Base-by-base conservation (phyloP, 2,888 invertebrate genomes). In the Morpho achilles region DNA sequence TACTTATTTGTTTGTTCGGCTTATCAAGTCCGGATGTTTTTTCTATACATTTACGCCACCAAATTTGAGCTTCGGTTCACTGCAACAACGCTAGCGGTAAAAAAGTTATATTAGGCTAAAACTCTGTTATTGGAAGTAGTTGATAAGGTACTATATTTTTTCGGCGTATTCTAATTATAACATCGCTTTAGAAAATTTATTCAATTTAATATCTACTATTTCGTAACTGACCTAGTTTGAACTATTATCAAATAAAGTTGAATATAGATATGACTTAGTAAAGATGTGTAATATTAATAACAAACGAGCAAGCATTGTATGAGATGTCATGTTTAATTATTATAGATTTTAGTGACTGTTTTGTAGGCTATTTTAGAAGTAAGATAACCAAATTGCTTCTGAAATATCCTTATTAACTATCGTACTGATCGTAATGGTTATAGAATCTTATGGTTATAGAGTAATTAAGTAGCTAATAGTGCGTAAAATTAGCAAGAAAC, bases 21-120 rank as follows among this genome's bases (percentile, higher is more conserved):
- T 90, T 90, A 90, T 90, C 89, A 87, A 82, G 83, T 82, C 89
- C 89, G 89, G 89, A 90, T 90, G 89, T 90, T 89, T 89, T 88
- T 90, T 89, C 81, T 86, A 85, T 87, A 87, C 78, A 86, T 88
- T 85, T 86, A 83, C 82, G 84, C 82, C 84, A 87, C 80, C 77
- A 82, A 82, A 82, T 74, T 80, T 77, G 79, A 84, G 82, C 80
- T 83, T 82, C 79, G 84, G 74, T 73, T 77, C 75, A 75, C 69
- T 83, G 82, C 84, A 82, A 69, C 80, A 73, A 75, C 76, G 76
- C 72, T 76, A 78, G 82, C 82, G 77, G 80, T 83, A 83, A 82
- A 82, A 83, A 32, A 53, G 8, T 71, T 75, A 80, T 85, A 84
- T 84, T 82, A 77, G 83, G 84, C 83, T 84, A 84, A 81, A 80